Conservation (phyloP, 2,113 vertebrate species). For the Oxyruncus cristatus region DNA sequence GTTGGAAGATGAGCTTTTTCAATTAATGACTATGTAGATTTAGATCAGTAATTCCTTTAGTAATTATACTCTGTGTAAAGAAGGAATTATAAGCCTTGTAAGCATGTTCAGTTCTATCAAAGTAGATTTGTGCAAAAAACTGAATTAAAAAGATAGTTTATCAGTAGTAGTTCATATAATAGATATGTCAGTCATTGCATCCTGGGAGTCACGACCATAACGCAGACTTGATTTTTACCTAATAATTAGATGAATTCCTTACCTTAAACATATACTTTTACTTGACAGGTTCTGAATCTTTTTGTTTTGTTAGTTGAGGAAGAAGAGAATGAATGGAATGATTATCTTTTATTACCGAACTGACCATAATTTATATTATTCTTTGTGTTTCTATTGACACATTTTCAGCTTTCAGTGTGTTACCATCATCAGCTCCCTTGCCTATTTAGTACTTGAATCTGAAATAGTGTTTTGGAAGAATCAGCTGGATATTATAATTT, state of each 20-base stretch:
- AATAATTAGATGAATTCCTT: neutral
- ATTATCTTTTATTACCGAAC: neutral
- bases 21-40: slow-evolving; percentile 58
- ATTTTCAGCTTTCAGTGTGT: neutral
- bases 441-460: neutral
- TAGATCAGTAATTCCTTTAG: slow-evolving; percentile 56
- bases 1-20: slow-evolving; percentile 50
- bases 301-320: neutral
- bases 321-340: neutral
- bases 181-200: slow-evolving; percentile 21
- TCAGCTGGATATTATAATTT: neutral
- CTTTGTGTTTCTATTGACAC: neutral
- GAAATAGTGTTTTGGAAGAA: neutral
- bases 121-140: slow-evolving; percentile 39
- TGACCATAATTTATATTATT: neutral
- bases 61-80: slow-evolving; percentile 60
- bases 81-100: slow-evolving; percentile 58
- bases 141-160: slow-evolving; percentile 46
- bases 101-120: slow-evolving; percentile 49
- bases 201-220: neutral
- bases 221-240: neutral
- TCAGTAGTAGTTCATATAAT: neutral
- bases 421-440: neutral
- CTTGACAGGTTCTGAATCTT: neutral
- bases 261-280: neutral